A percentile compares a stretch with the other conserved stretches of the same genome.
phyloP scores from a whole-genome alignment of 92 coral and sea anemone genomes.

The Porites lobata region DNA sequence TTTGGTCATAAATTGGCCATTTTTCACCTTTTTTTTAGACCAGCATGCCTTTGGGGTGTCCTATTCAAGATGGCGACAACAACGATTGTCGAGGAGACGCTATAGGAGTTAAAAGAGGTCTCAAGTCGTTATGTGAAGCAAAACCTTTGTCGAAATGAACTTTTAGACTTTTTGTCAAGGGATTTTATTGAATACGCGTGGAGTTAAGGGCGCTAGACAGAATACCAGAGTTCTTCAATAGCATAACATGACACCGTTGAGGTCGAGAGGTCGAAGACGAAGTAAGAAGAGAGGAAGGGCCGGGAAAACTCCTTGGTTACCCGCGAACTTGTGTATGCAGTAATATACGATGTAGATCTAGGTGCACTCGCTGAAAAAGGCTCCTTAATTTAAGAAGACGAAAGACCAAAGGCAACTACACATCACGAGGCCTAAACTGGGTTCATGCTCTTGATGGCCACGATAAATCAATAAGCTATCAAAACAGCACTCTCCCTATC shows the following conservation, averaged over 20 bases:
- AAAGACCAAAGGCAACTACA: conserved; percentile 36
- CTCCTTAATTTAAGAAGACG: no score
- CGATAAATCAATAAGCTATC: conserved; percentile 58
- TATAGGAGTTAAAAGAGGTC: neutral
- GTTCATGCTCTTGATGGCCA: conserved; percentile 57
- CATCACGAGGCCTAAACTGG: conserved; percentile 51
- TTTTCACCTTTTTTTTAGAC: neutral
- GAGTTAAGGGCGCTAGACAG: conserved; percentile 49
- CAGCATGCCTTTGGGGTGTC: conserved; percentile 28
- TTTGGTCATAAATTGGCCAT: no score
- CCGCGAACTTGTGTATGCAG: conserved; percentile 58
- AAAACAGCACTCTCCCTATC: conserved; percentile 53
- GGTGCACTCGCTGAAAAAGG: no score
- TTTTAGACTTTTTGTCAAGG: conserved; percentile 41
- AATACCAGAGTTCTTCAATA: conserved; percentile 28
- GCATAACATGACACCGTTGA: conserved; percentile 30
- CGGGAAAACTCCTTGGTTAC: conserved; percentile 36
- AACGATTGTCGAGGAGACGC: conserved; percentile 32
- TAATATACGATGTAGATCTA: no score
- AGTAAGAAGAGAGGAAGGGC: conserved; percentile 8
- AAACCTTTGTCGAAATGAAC: conserved; percentile 12
- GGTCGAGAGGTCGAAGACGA: conserved; percentile 47
- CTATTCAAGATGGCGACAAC: conserved; percentile 29
- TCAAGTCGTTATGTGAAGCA: neutral
- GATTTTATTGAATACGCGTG: conserved; percentile 41